Evolutionary conservation across 1,140 invertebrate genomes (phyloP), one percentile per base, ranked within the genome.

Genomic region (Cyclargus thomasi): DNA sequence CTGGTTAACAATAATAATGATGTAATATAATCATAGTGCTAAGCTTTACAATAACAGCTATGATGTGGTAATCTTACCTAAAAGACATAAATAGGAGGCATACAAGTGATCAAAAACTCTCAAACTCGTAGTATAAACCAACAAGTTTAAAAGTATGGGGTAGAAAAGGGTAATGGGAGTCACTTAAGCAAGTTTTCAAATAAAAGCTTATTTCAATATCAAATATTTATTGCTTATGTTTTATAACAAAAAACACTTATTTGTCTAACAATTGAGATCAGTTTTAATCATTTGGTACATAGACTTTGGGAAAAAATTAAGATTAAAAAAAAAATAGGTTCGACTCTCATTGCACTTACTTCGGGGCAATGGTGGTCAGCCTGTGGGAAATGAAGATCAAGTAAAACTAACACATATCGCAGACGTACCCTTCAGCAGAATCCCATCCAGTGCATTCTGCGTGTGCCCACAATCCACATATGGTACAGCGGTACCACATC

Each of bases 401-500:
- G 1, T 55, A 67, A 69, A 75, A 67, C 75, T 73, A 74, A 59
- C 72, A 76, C 14, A 75, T 20, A 68, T 73, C 71, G 64, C 74
- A 78, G n/a, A 76, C 74, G 70, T 78, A 74, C 70, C 69, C 69
- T 72, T 71, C 7, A 65, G 74, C 59, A 53, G 71, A 77, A 3
- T 76, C 70, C 72, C 72, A 77, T 11, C 75, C 73, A 73, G 73
- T 75, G 70, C 74, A 76, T 6, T 71, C 62, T 18, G 71, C 62
- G 68, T 78, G 76, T 70, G 72, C 73, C 75, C 74, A 80, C 67
- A 70, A 57, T 17, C 70, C 74, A 75, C 74, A 78, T 18, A 67
- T 72, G 64, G 74, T 78, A 67, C 74, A 81, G 14, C 72, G 65
- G 67, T 65, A 76, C 75, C 79, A 78, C 55, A 78, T 70, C 76